Percentiles rank a stretch among this genome's conserved stretches.
These are phyloP conservation scores for Coluber constrictor DNA, from an alignment of 2,797 vertebrate species.

Conservation along the genomic window DNA sequence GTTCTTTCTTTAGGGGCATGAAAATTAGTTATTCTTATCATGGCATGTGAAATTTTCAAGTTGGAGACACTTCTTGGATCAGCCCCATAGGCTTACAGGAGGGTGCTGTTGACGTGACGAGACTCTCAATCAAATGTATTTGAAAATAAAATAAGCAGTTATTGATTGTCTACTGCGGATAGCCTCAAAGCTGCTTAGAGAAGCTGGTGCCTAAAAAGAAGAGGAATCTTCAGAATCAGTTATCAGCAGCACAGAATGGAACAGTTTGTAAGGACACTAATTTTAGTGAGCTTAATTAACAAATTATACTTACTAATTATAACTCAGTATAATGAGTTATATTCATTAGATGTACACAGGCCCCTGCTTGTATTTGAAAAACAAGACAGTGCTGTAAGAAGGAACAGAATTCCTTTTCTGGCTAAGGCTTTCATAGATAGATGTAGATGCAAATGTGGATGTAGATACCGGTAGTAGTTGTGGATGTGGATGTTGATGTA, in stretches of 20 bases:
- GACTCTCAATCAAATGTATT: conserved; percentile 24
- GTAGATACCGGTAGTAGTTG: not conserved
- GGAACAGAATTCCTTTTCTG: not conserved
- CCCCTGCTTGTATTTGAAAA: not conserved
- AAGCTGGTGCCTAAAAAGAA: conserved; percentile 12
- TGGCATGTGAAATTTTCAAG: conserved; percentile 13
- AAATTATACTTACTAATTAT: not conserved
- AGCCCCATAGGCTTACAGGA: conserved; percentile 13
- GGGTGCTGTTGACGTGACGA: conserved; percentile 18
- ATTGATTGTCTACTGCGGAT: conserved; percentile 18
- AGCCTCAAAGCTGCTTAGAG: conserved; percentile 30
- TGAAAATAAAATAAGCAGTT: conserved; percentile 23
- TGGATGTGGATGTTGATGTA: not conserved
- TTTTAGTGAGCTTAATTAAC: not conserved
- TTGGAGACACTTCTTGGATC: conserved; percentile 26
- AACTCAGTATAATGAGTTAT: not conserved
- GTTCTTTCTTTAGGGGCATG: conserved; percentile 16
- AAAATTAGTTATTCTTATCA: conserved; percentile 24
- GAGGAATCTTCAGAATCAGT: not conserved
- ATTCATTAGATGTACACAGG: not conserved
- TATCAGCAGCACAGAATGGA: not conserved
- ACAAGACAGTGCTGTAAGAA: not conserved
- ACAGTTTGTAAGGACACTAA: not conserved
- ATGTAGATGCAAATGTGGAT: not conserved
- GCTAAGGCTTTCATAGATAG: not conserved